Percentiles rank a stretch among this genome's conserved stretches.
Conservation (phyloP, 2,113 vertebrate genomes). For the Myrmecophaga tridactyla region DNA sequence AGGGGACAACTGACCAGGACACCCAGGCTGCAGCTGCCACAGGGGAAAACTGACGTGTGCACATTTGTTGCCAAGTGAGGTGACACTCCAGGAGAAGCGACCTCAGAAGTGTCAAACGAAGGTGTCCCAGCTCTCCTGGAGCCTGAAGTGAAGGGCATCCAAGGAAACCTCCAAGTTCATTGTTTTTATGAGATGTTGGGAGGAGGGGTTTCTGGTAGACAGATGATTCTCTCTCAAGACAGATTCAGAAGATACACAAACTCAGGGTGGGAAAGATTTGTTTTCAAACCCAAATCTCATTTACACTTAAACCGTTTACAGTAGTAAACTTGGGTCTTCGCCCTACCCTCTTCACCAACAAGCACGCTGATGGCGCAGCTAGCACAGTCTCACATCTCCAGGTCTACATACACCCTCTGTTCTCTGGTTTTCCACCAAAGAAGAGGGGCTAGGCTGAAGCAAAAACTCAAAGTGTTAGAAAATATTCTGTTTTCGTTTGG, state of each 20-base stretch:
- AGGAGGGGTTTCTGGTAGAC: not conserved
- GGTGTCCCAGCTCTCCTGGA: not conserved
- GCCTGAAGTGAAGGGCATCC: not conserved
- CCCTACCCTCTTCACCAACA: not conserved
- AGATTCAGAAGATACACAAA: not conserved
- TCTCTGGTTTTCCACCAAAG: conserved; percentile 19
- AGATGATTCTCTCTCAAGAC: not conserved
- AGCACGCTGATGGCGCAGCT: not conserved
- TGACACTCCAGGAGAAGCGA: not conserved
- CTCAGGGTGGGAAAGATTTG: not conserved
- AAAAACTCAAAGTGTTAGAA: not conserved
- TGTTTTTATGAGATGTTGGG: conserved; percentile 18
- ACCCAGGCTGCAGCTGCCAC: accelerated
- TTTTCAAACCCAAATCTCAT: not conserved
- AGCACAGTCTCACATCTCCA: not conserved
- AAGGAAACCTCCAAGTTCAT: not conserved
- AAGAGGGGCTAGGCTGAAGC: conserved; percentile 18
- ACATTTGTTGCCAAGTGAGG: not conserved
- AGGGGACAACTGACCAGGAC: no score
- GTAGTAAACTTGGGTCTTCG: not conserved
- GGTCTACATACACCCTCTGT: not conserved
- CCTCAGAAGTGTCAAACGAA: not conserved
- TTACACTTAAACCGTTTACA: not conserved
- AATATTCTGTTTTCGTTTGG: not conserved
- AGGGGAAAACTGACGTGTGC: not conserved